Percentiles rank a stretch among this genome's conserved stretches.
Evolutionary conservation across 2,797 vertebrate species (phyloP).

Genomic region (Cossypha niveicapilla): DNA sequence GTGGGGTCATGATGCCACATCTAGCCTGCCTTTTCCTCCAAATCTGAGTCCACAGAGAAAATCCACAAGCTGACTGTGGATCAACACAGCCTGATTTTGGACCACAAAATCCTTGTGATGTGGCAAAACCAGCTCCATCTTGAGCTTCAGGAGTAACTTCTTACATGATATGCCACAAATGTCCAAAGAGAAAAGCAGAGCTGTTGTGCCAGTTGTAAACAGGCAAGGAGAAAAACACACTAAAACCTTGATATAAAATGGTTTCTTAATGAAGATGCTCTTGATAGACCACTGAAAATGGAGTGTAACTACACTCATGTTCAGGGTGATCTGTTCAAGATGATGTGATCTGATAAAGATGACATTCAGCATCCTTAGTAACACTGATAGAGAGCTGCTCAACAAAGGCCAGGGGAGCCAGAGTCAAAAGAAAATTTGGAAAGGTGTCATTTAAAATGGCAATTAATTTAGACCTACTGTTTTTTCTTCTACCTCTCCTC

Average conservation of each 20-base stretch:
- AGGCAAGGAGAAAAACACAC: neutral
- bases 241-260: neutral
- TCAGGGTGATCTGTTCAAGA: neutral
- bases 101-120: neutral
- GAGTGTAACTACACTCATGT: neutral
- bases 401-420: neutral
- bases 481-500: neutral
- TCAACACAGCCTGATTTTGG: neutral
- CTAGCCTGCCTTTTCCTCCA: neutral
- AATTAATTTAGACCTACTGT: neutral
- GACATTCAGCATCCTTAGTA: neutral
- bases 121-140: neutral
- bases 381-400: neutral
- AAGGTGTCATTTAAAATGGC: neutral
- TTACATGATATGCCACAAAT: accelerated
- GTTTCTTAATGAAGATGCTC: neutral
- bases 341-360: neutral
- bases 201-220: neutral
- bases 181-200: neutral
- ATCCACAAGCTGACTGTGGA: neutral
- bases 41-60: neutral
- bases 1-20: conserved; percentile 16
- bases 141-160: neutral
- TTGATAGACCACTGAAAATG: neutral
- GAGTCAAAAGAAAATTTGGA: neutral